These are phyloP conservation scores for Pocillopora grandis DNA, from an alignment of 92 coral and sea anemone species.

Conservation along the genomic window DNA sequence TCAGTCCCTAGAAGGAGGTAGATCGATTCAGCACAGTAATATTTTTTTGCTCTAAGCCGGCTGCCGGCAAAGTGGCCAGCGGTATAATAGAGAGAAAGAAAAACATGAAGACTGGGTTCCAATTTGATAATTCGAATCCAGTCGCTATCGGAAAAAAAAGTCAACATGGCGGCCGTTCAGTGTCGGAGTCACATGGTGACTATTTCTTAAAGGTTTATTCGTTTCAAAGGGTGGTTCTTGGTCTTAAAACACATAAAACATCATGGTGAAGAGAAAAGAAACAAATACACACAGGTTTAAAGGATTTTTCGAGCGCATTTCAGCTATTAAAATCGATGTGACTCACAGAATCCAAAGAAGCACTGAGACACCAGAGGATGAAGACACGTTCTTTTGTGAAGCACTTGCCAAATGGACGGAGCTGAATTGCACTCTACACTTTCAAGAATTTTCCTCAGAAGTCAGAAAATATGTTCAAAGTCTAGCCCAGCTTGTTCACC, in stretches of 20 bases:
- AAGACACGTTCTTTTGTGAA: conserved; percentile 87
- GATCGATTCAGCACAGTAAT: too few species aligned
- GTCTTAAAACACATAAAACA: too few species aligned
- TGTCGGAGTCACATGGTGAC: conserved; percentile 19
- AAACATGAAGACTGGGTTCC: neutral
- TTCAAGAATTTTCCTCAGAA: conserved; percentile 70
- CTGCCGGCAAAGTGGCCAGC: neutral
- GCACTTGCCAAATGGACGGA: conserved; percentile 86
- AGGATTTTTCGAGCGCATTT: conserved; percentile 90
- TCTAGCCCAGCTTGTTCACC: conserved; percentile 85
- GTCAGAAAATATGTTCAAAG: conserved; percentile 74
- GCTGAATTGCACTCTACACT: conserved; percentile 89
- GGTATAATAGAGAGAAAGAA: neutral
- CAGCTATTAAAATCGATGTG: conserved; percentile 84
- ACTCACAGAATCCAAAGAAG: conserved; percentile 82
- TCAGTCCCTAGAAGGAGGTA: too few species aligned
- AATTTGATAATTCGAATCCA: neutral
- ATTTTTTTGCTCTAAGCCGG: too few species aligned
- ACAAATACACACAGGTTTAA: conserved; percentile 82
- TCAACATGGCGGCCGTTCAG: conserved; percentile 28
- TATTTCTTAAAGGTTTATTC: neutral
- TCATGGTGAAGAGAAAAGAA: conserved; percentile 78
- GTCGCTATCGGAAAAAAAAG: conserved; percentile 13
- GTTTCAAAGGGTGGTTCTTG: neutral
- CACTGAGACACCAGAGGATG: conserved; percentile 82